Evolutionary conservation across 2,888 invertebrate genomes (phyloP), one percentile per base, ranked within the genome.

Genomic region (Dasysyrphus tricinctus): DNA sequence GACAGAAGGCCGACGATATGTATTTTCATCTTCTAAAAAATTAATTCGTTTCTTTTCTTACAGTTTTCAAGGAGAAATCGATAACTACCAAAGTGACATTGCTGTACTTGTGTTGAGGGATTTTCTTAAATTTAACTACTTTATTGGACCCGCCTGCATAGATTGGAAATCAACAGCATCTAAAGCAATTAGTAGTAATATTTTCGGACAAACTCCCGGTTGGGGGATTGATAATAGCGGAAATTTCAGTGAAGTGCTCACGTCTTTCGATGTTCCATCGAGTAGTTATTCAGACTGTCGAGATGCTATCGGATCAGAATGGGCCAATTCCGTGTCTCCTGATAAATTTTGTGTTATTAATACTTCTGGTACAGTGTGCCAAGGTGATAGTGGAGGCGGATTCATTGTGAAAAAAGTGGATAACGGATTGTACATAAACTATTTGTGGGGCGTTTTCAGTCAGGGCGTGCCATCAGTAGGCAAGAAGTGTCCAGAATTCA

Each of bases 61-160:
- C 16, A 88, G 88, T 2, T 89, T 86, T 39, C 37, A 56, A 3
- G 91, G 90, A 7, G 85, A 80, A 5, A 7, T 70, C 2, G 88
- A 88, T 8, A 83, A 88, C 11, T 92, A 88, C 67, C 73, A 78
- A 14, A 88, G 87, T 8, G 93, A 93, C 87, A 90, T 93, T 47
- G 92, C 92, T 0, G 72, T 93, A 3, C 47, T 93, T 7, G 88
- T 91, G 9, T 79, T 92, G 37, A 88, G 88, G 56, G 88, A 88
- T 16, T 74, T 82, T 11, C 90, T 93, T 14, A 75, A 63, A 12
- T 89, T 91, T 39, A 89, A 91, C 0, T 78, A 87, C 34, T 89
- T 90, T 32, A 91, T 93, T n/a, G 91, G 90, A 70, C 92, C 92
- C 8, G 90, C 92, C 8, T 93, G 93, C 81, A 88, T 91, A 4